These are phyloP conservation scores for Serilophus lunatus DNA, from an alignment of 2,113 vertebrate genomes.

Conservation along the genomic window DNA sequence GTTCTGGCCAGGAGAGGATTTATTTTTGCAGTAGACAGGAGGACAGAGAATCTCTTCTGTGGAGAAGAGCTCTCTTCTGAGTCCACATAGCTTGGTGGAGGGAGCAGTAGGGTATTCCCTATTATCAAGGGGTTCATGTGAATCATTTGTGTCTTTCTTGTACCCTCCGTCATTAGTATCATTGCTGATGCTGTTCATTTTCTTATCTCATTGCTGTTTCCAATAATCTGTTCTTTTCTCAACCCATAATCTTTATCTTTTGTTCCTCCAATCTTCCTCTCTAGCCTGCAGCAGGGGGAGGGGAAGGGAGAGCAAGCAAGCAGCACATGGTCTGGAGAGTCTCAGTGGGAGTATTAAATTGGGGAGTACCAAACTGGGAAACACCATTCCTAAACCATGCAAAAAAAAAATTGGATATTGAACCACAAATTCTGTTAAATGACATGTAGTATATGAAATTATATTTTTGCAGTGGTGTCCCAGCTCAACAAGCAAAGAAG, in stretches of 20 bases:
- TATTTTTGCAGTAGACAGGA: not conserved
- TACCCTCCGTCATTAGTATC: not conserved
- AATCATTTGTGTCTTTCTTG: not conserved
- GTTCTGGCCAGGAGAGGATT: not conserved
- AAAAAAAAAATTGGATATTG: not conserved
- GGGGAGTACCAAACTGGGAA: no score
- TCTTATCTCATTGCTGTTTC: not conserved
- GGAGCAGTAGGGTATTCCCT: rapidly evolving
- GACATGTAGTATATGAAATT: not conserved
- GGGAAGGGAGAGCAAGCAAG: rapidly evolving
- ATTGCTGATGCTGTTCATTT: not conserved
- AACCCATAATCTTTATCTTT: not conserved
- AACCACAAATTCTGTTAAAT: not conserved
- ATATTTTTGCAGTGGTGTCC: not conserved
- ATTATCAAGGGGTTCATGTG: rapidly evolving
- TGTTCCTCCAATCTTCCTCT: not conserved
- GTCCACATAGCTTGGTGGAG: rapidly evolving
- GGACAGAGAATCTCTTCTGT: not conserved
- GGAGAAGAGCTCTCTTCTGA: not conserved
- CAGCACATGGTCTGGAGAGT: not conserved
- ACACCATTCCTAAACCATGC: not conserved
- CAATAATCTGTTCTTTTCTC: not conserved
- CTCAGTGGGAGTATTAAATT: not conserved
- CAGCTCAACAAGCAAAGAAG: not conserved
- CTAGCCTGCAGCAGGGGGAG: not conserved